Percentiles rank a stretch among this genome's conserved stretches.
Conservation (phyloP, 2,113 vertebrate genomes). For the Eurypyga helias region DNA sequence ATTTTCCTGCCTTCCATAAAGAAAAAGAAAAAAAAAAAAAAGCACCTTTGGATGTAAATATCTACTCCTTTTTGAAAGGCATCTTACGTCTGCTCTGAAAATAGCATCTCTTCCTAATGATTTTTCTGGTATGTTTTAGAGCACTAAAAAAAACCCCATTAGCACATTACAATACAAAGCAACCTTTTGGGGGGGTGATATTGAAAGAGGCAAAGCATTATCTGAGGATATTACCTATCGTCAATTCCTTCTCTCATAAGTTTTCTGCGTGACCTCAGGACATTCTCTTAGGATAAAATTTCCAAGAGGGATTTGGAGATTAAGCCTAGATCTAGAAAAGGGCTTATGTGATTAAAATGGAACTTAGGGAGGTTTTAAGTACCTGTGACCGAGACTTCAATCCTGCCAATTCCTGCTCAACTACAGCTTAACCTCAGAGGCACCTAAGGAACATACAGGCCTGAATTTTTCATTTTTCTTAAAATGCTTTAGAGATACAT, state of each 20-base stretch:
- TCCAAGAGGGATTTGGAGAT: conserved; percentile 42
- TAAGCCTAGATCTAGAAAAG: conserved; percentile 53
- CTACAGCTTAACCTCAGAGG: conserved; percentile 52
- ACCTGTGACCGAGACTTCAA: conserved; percentile 3
- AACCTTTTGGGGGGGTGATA: neutral
- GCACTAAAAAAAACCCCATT: neutral
- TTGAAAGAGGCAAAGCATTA: neutral
- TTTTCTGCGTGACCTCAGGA: conserved; percentile 22
- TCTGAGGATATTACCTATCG: neutral
- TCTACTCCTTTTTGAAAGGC: neutral
- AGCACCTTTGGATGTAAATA: neutral
- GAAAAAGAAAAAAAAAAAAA: neutral
- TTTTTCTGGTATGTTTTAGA: neutral
- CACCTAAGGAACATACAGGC: neutral
- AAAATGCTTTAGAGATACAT: neutral
- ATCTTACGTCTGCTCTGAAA: neutral
- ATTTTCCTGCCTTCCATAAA: neutral
- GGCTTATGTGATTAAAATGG: conserved; percentile 64
- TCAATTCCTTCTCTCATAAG: neutral
- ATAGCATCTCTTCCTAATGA: neutral
- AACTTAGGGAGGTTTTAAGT: conserved; percentile 60
- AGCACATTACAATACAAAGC: neutral
- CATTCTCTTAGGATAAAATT: conserved; percentile 36
- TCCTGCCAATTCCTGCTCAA: conserved; percentile 51
- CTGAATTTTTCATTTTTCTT: neutral